A percentile compares a stretch with the other conserved stretches of the same genome.
These are phyloP conservation scores for Cheumatopsyche charites DNA, from an alignment of 1,140 invertebrate genomes.

Conservation along the genomic window DNA sequence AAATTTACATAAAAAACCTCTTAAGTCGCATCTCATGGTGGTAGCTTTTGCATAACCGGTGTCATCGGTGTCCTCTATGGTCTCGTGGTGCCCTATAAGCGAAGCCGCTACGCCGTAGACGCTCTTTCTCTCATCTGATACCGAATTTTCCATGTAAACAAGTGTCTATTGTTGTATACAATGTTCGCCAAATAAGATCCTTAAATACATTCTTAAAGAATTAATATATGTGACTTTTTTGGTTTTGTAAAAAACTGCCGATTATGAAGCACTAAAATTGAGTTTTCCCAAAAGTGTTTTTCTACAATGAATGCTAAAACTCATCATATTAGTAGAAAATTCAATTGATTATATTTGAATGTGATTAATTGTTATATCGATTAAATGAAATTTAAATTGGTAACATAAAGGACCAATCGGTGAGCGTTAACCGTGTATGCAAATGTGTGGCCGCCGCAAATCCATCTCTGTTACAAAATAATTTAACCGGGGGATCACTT, in stretches of 20 bases:
- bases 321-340: no score
- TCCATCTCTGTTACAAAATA: constrained; percentile 28
- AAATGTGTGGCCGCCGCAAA: constrained; percentile 12
- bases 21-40: constrained; percentile 22
- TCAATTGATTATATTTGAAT: no score
- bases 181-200: no score
- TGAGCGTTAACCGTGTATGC: not conserved
- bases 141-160: constrained; percentile 19
- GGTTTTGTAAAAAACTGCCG: no score
- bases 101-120: constrained; percentile 22
- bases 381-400: no score
- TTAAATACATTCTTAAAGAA: no score
- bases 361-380: no score
- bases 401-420: not conserved
- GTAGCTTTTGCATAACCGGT: constrained; percentile 37
- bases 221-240: no score
- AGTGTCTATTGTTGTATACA: no score
- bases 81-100: not conserved
- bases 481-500: constrained; percentile 27
- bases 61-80: constrained; percentile 22
- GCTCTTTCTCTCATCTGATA: constrained; percentile 30
- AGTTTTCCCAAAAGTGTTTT: no score
- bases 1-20: constrained; percentile 41
- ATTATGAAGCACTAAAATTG: no score
- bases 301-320: no score